These are phyloP conservation scores for Lamellibrachia luymesi DNA, from an alignment of 1,140 invertebrate species.

Conservation along the genomic window DNA sequence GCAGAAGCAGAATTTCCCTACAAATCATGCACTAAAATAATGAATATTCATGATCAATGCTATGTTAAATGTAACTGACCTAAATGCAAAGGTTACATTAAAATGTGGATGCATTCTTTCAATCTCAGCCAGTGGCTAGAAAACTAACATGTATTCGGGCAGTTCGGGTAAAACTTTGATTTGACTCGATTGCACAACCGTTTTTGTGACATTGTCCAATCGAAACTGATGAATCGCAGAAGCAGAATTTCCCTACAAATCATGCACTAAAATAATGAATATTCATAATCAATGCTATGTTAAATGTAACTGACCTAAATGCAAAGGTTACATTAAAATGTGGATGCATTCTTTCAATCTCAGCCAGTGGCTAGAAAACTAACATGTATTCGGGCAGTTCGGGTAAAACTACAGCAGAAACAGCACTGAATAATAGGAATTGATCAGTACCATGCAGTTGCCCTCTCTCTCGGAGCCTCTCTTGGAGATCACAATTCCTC, in stretches of 20 bases:
- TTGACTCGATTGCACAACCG: too few species aligned
- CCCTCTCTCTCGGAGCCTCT: not conserved
- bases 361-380: not conserved
- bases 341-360: not conserved
- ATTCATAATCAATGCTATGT: not conserved
- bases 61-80: not conserved
- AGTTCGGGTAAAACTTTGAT: not conserved
- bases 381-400: not conserved
- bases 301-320: not conserved
- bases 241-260: not conserved
- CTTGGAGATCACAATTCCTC: constrained; percentile 9
- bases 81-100: not conserved
- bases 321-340: not conserved
- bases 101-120: not conserved
- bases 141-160: not conserved
- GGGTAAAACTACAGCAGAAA: not conserved
- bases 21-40: not conserved
- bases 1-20: not conserved
- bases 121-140: not conserved
- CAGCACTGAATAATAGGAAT: not conserved
- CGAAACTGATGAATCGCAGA: not conserved
- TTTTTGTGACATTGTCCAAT: too few species aligned
- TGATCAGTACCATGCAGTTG: not conserved
- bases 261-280: not conserved
- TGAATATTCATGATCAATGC: not conserved